A percentile compares a stretch with the other conserved stretches of the same genome.
phyloP scores from a whole-genome alignment of 2,888 invertebrate species.

The Cheilosia soror region DNA sequence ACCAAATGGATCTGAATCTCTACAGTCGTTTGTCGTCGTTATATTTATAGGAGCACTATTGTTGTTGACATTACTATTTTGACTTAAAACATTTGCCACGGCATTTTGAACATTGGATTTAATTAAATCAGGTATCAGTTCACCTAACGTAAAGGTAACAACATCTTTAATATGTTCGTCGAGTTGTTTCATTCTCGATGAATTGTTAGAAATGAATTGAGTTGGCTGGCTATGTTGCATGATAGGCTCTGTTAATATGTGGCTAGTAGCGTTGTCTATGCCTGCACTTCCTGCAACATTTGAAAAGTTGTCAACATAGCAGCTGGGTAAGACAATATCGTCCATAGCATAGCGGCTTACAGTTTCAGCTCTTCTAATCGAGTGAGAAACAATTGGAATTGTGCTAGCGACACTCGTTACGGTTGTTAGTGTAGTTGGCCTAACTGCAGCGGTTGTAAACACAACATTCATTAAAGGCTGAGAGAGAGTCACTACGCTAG shows the following conservation, averaged over 20 bases:
- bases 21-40: not conserved
- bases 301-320: not conserved
- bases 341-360: not conserved
- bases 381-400: not conserved
- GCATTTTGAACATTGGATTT: not conserved
- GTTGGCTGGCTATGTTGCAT: not conserved
- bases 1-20: not conserved
- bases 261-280: not conserved
- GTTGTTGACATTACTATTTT: not conserved
- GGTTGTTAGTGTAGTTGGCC: not conserved
- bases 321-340: not conserved
- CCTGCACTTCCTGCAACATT: not conserved
- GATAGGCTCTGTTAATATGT: not conserved
- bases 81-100: not conserved
- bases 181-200: conserved; percentile 1
- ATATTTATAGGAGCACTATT: not conserved
- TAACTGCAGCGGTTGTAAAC: not conserved
- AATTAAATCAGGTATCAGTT: not conserved
- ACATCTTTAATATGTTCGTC: conserved; percentile 9
- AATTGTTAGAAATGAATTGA: not conserved
- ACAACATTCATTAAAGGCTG: not conserved
- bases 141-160: not conserved
- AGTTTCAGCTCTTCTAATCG: not conserved
- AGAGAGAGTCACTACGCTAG: not conserved
- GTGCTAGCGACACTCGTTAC: not conserved